Conservation (phyloP, 2,797 vertebrate genomes). For the Gambusia yucatana region DNA sequence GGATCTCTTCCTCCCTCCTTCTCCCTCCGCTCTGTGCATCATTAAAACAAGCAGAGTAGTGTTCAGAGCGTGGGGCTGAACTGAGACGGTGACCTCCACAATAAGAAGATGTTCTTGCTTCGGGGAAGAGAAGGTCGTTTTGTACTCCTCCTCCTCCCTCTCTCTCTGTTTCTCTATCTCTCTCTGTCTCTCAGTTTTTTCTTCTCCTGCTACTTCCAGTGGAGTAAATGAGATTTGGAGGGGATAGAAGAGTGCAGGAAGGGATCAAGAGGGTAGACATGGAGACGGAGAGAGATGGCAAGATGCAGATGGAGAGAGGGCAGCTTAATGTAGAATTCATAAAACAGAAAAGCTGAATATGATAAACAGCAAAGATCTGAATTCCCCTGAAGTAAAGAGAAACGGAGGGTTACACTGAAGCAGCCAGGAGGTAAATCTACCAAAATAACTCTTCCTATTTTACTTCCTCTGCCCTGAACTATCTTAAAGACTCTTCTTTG, state of each 20-base stretch:
- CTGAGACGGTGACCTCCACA: slow-evolving; percentile 80
- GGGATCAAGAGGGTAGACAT: slow-evolving; percentile 72
- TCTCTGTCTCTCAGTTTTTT: slow-evolving; percentile 7
- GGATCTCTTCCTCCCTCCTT: slow-evolving; percentile 50
- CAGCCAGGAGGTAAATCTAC: slow-evolving; percentile 41
- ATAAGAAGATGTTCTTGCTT: slow-evolving; percentile 84
- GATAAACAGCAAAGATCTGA: slow-evolving; percentile 61
- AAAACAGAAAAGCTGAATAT: slow-evolving; percentile 51
- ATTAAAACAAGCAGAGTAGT: slow-evolving; percentile 83
- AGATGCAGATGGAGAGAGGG: slow-evolving; percentile 50
- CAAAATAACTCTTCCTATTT: slow-evolving; percentile 33
- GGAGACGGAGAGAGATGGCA: slow-evolving; percentile 54
- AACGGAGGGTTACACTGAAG: slow-evolving; percentile 22
- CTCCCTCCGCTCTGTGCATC: slow-evolving; percentile 74
- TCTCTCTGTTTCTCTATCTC: slow-evolving; percentile 17
- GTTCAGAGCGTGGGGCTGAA: slow-evolving; percentile 76
- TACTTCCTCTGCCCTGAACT: slow-evolving; percentile 45
- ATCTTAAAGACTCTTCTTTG: slow-evolving; percentile 34
- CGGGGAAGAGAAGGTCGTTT: slow-evolving; percentile 81
- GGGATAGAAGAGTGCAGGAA: slow-evolving; percentile 58
- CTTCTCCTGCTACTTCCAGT: slow-evolving; percentile 70
- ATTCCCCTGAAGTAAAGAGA: slow-evolving; percentile 51
- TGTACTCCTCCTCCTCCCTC: slow-evolving; percentile 67
- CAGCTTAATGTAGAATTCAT: slow-evolving; percentile 60
- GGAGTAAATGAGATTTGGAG: slow-evolving; percentile 80